phyloP scores from a whole-genome alignment of 1,140 invertebrate genomes.

The Nasonia vitripennis region DNA sequence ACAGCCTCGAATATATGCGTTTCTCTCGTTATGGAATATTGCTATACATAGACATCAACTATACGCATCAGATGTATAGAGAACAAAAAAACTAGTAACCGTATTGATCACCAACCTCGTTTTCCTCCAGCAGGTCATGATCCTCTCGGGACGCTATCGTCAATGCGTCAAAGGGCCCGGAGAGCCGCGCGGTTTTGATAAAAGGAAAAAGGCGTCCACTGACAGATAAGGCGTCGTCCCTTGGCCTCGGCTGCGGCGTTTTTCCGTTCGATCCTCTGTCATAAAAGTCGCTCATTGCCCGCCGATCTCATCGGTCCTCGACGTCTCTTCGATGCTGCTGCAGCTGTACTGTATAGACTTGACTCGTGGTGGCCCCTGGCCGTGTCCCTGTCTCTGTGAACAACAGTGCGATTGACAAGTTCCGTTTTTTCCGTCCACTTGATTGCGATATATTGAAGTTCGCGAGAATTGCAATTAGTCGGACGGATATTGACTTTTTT shows the following conservation, averaged over 20 bases:
- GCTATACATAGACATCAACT: no score
- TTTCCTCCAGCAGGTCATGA: conserved; percentile 16
- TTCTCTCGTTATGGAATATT: no score
- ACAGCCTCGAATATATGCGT: no score
- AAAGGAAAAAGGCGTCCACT: not conserved
- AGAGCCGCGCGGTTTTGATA: not conserved
- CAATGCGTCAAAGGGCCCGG: not conserved
- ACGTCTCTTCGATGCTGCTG: not conserved
- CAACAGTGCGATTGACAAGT: no score
- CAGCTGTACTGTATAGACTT: not conserved
- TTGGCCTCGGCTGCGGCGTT: not conserved
- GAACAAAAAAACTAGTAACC: not conserved
- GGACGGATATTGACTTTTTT: no score
- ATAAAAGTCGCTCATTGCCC: conserved; percentile 33
- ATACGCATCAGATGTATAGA: not conserved
- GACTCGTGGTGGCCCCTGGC: not conserved
- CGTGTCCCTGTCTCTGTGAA: no score
- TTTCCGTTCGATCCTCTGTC: conserved; percentile 15
- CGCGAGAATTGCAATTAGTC: no score
- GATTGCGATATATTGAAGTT: no score
- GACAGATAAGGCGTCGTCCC: conserved; percentile 14
- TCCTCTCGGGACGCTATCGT: conserved; percentile 32
- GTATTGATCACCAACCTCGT: conserved; percentile 9
- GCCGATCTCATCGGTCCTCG: conserved; percentile 9
- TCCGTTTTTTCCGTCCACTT: no score